These are phyloP conservation scores for Papilio gigon DNA, from an alignment of 2,888 invertebrate species.

Conservation along the genomic window DNA sequence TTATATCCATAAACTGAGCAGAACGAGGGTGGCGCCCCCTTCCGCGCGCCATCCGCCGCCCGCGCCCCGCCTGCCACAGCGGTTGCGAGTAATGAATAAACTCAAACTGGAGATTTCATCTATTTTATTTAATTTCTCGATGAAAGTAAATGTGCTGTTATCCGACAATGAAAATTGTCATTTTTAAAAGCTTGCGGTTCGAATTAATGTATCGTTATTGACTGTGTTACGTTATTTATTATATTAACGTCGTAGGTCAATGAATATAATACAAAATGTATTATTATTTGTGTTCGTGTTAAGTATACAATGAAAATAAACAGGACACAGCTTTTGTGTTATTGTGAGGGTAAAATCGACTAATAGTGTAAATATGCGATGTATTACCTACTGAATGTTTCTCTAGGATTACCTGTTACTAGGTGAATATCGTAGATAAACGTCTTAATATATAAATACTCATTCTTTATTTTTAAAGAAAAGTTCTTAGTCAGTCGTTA, in stretches of 20 bases:
- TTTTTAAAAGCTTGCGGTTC: slow-evolving; percentile 22
- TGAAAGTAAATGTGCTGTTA: slow-evolving; percentile 68
- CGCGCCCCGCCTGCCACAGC: slow-evolving; percentile 54
- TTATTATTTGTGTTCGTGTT: background rate
- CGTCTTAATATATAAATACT: background rate
- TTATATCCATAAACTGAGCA: slow-evolving; percentile 81
- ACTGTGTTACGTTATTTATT: background rate
- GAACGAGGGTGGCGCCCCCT: slow-evolving; percentile 53
- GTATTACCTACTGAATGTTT: background rate
- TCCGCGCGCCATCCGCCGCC: slow-evolving; percentile 43
- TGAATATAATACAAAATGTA: background rate
- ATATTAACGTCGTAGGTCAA: background rate
- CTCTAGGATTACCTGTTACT: background rate
- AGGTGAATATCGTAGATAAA: background rate
- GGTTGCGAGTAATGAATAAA: slow-evolving; percentile 81
- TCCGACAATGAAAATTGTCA: slow-evolving; percentile 46
- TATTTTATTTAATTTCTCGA: slow-evolving; percentile 77
- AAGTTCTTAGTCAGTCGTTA: background rate
- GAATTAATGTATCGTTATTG: slow-evolving; percentile 7
- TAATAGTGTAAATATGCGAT: background rate
- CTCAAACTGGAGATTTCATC: slow-evolving; percentile 75
- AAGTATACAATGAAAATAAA: background rate
- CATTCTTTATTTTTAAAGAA: background rate
- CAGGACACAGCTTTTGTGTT: background rate
- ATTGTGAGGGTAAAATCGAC: background rate